Evolutionary conservation across 2,888 invertebrate species (phyloP).

Genomic region (Caradrina kadenii): DNA sequence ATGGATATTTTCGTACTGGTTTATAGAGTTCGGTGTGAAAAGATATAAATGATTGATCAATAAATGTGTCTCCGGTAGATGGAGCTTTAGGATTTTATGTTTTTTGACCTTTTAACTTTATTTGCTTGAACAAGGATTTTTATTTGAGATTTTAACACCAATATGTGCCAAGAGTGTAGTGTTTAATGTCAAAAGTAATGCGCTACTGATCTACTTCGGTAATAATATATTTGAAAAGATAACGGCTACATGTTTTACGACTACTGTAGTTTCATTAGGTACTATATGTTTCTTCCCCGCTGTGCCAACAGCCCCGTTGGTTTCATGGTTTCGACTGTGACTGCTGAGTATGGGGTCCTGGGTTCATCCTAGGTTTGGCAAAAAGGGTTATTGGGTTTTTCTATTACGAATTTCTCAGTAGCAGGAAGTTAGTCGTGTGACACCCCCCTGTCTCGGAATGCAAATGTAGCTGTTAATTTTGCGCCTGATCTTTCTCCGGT

Average conservation of each 20-base stretch:
- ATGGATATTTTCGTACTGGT: conserved; percentile 37
- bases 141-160: conserved; percentile 36
- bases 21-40: conserved; percentile 38
- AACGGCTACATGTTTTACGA: conserved; percentile 23
- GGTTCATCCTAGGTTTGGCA: too few relatives aligned
- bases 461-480: too few relatives aligned
- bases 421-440: too few relatives aligned
- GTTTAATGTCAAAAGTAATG: conserved; percentile 28
- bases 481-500: too few relatives aligned
- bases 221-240: conserved; percentile 28
- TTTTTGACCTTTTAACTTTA: conserved; percentile 38
- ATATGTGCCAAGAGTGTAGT: conserved; percentile 43
- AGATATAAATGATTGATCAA: conserved; percentile 47
- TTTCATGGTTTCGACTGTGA: too few relatives aligned
- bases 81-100: conserved; percentile 34
- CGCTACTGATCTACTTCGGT: conserved; percentile 30
- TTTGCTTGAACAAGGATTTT: conserved; percentile 43
- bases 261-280: conserved; percentile 11
- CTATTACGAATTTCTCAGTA: too few relatives aligned
- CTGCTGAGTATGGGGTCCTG: too few relatives aligned
- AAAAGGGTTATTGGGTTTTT: too few relatives aligned
- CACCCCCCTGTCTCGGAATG: too few relatives aligned
- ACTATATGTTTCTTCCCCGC: not conserved
- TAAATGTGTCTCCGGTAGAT: conserved; percentile 48
- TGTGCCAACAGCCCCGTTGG: too few relatives aligned